Percentiles rank a stretch among this genome's conserved stretches.
Evolutionary conservation across 1,140 invertebrate genomes (phyloP).

Genomic region (Apis laboriosa): DNA sequence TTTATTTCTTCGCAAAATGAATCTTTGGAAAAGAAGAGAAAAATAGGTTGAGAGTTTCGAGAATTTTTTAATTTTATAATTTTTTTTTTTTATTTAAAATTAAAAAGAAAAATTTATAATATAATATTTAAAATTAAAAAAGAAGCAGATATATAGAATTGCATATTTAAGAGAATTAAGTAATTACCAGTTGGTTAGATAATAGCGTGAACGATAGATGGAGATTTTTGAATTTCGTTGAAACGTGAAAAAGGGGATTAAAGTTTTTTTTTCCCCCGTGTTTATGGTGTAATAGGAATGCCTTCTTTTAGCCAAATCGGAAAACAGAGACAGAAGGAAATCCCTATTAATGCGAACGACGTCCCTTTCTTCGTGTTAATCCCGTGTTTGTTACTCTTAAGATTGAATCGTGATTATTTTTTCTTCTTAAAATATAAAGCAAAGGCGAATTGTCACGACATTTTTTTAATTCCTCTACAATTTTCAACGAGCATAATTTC

Average conservation of each 20-base stretch:
- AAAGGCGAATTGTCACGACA: neutral
- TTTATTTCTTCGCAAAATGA: too few species aligned
- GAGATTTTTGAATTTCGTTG: neutral
- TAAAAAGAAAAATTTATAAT: too few species aligned
- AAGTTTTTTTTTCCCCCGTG: too few species aligned
- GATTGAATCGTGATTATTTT: slow-evolving; percentile 36
- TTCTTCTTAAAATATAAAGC: slow-evolving; percentile 10
- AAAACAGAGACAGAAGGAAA: slow-evolving; percentile 34
- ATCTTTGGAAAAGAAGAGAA: too few species aligned
- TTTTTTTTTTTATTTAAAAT: too few species aligned
- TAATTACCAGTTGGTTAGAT: neutral
- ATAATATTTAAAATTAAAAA: too few species aligned
- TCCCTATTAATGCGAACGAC: slow-evolving; percentile 38
- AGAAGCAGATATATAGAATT: too few species aligned
- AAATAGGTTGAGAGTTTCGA: too few species aligned
- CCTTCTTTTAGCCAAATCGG: neutral
- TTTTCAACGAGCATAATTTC: neutral
- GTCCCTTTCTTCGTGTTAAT: slow-evolving; percentile 23
- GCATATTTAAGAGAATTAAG: too few species aligned
- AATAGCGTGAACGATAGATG: neutral
- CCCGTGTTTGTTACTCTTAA: slow-evolving; percentile 22
- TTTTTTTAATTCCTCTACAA: neutral
- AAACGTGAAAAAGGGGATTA: neutral
- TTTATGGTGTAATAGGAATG: neutral
- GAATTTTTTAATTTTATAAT: too few species aligned